Percentiles rank a stretch among this genome's conserved stretches.
Evolutionary conservation across 2,797 vertebrate species (phyloP).

Genomic region (Coregonus ussuriensis): DNA sequence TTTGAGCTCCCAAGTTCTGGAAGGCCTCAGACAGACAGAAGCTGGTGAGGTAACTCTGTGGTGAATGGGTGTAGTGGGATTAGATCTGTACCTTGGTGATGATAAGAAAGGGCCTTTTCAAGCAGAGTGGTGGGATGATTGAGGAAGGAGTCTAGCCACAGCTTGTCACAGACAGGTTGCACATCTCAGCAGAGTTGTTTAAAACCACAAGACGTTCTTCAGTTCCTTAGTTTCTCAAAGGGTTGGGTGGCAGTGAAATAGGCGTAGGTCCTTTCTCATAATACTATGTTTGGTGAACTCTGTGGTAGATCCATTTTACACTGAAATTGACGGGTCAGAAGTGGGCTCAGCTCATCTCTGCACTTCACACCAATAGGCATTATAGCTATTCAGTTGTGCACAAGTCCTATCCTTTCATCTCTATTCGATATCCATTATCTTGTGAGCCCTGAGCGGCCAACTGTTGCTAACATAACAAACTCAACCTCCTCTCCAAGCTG

Average conservation of each 20-base stretch:
- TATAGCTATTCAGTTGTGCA: constrained; percentile 48
- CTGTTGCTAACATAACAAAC: constrained; percentile 55
- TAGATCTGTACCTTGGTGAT: background rate
- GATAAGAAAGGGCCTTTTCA: background rate
- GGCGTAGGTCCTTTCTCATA: too few species aligned
- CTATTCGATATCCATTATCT: constrained; percentile 65
- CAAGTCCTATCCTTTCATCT: constrained; percentile 54
- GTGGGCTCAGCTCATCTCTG: too few species aligned
- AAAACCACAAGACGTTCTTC: background rate
- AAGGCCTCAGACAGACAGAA: background rate
- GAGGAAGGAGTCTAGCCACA: background rate
- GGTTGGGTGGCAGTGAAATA: background rate
- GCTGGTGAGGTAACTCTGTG: background rate
- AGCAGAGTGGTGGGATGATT: background rate
- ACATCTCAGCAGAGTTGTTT: background rate
- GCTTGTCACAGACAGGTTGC: constrained; percentile 7
- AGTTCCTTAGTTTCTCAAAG: background rate
- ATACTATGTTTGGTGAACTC: background rate
- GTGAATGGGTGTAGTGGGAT: background rate
- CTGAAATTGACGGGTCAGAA: background rate
- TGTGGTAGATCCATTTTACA: background rate
- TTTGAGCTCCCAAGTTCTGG: background rate
- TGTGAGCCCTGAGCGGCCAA: constrained; percentile 62
- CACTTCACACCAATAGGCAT: constrained; percentile 31
- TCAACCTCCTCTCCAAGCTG: constrained; percentile 36